Evolutionary conservation across 2,797 vertebrate genomes (phyloP), one percentile per base, ranked within the genome.

Genomic region (Coilia nasus): DNA sequence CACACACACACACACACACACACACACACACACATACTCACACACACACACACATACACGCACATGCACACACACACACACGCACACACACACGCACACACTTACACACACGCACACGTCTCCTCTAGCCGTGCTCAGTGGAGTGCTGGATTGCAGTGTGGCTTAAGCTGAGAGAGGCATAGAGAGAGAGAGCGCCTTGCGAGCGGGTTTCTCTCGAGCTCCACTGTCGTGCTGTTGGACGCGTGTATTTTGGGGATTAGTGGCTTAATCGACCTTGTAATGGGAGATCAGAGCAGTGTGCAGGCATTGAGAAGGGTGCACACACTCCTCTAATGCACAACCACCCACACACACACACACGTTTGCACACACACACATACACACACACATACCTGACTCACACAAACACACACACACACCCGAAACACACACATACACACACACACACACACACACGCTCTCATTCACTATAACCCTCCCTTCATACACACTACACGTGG

Each of bases 221-320:
- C 88, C 89, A 90, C 92, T 91, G 92, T 93, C 88, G 87, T 94
- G 93, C 94, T 93, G 93, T 94, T 95, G 93, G 93, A 94, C 91
- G 91, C 93, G 92, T 95, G 94, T 96, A 95, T 95, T 96, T 95
- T 93, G 92, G 91, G 95, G 95, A 96, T 96, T 96, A 96, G 95
- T 94, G 94, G 91, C 93, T 95, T 96, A 96, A 96, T 96, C 95
- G 94, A 96, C 95, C 95, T 95, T 95, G 95, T 96, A 96, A 96
- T 96, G 93, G 94, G 94, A 95, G 95, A 96, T 95, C 95, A 95
- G 93, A 92, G 93, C 93, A 88, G 93, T 93, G 91, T 95, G 93
- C 92, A 94, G 92, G 92, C 94, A 94, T 94, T 90, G 92, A 94
- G 93, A 95, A 92, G 91, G 92, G 89, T 84, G 87, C 88, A 82